Evolutionary conservation across 2,113 vertebrate species (phyloP).

Genomic region (Vanacampus margaritifer): DNA sequence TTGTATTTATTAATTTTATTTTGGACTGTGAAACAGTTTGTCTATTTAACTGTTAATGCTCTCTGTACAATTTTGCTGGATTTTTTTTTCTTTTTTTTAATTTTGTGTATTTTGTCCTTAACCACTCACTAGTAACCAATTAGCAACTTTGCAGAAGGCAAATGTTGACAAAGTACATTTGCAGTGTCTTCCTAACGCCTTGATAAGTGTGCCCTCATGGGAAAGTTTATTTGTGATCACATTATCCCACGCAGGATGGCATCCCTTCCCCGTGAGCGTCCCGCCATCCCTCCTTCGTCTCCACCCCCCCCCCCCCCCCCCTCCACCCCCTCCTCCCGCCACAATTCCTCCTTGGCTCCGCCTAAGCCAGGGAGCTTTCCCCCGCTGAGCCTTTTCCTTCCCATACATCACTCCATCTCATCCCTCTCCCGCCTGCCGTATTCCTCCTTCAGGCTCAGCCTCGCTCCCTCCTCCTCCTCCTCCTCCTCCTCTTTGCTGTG

Average conservation of each 20-base stretch:
- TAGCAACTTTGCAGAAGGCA: not conserved
- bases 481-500: constrained; percentile 41
- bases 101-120: too few relatives aligned
- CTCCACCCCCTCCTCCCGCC: constrained; percentile 39
- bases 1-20: too few relatives aligned
- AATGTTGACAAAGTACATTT: not conserved
- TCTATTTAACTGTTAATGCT: not conserved
- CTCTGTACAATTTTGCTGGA: not conserved
- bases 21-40: too few relatives aligned
- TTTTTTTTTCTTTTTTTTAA: too few relatives aligned
- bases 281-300: constrained; percentile 43
- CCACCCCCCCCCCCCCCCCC: constrained; percentile 40
- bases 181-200: not conserved
- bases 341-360: constrained; percentile 39
- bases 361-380: constrained; percentile 58
- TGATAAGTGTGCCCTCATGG: not conserved
- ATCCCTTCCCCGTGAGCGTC: constrained; percentile 38
- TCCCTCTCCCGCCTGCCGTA: constrained; percentile 52
- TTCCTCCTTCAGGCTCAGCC: constrained; percentile 52
- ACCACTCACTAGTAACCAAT: not conserved
- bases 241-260: not conserved
- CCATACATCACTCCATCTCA: constrained; percentile 69
- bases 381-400: constrained; percentile 62
- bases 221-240: not conserved
- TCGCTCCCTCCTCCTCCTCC: too few relatives aligned